These are phyloP conservation scores for Idaea aversata DNA, from an alignment of 2,888 invertebrate species.

Conservation along the genomic window DNA sequence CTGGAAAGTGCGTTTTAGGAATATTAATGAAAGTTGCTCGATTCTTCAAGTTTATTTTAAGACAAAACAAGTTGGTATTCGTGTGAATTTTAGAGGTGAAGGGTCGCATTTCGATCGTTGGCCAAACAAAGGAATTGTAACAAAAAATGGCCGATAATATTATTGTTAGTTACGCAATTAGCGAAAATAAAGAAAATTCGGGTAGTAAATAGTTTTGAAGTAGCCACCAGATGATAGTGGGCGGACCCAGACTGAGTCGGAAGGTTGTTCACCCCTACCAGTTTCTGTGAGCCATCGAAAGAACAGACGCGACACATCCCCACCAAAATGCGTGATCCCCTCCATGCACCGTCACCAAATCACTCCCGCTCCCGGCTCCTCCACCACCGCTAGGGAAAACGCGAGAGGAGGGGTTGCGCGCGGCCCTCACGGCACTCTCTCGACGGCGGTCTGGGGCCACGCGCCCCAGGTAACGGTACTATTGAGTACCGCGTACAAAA, in stretches of 20 bases:
- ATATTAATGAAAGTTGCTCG: neutral
- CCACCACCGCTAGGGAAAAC: conserved; percentile 72
- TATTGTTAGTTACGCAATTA: conserved; percentile 64
- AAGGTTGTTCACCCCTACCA: conserved; percentile 79
- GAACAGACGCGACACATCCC: conserved; percentile 72
- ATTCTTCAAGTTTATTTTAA: neutral
- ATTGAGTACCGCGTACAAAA: conserved; percentile 70
- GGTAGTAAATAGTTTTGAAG: conserved; percentile 42
- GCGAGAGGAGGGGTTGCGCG: conserved; percentile 75
- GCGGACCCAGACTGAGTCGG: conserved; percentile 56
- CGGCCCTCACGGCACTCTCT: conserved; percentile 65
- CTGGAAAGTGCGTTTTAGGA: neutral
- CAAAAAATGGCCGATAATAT: conserved; percentile 50
- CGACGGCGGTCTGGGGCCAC: conserved; percentile 61
- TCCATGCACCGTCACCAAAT: conserved; percentile 75
- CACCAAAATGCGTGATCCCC: conserved; percentile 78
- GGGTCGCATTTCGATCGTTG: conserved; percentile 5
- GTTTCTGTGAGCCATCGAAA: conserved; percentile 64
- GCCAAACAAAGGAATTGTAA: conserved; percentile 53
- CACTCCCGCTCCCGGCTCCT: conserved; percentile 78
- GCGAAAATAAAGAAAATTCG: conserved; percentile 31
- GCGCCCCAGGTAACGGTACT: conserved; percentile 74
- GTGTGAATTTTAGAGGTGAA: neutral
- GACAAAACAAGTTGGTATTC: neutral
- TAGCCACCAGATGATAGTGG: conserved; percentile 48